These are phyloP conservation scores for Diadegma fenestrale DNA, from an alignment of 2,888 invertebrate genomes.

Conservation along the genomic window DNA sequence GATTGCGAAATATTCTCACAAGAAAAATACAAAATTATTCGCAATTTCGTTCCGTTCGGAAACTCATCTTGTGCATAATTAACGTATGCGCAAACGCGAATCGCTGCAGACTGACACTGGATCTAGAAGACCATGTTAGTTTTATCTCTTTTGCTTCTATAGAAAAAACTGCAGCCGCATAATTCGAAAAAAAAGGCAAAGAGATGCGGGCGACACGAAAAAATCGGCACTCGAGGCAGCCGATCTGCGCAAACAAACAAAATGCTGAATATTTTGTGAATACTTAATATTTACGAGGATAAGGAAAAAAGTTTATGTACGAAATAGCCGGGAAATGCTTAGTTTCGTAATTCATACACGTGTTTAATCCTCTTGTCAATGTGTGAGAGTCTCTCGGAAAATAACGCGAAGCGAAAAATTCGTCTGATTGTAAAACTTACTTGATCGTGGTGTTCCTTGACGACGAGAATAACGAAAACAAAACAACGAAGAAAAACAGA, in stretches of 20 bases:
- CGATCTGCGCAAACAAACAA: conserved; percentile 4
- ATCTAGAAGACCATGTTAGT: conserved; percentile 54
- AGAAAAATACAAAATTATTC: neutral
- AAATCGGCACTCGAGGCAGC: neutral
- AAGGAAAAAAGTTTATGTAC: conserved; percentile 9
- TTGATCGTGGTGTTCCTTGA: conserved; percentile 9
- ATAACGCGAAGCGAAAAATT: conserved; percentile 15
- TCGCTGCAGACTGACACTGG: conserved; percentile 34
- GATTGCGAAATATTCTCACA: conserved; percentile 2
- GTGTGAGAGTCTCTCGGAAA: conserved; percentile 41
- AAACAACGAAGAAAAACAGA: conserved; percentile 36
- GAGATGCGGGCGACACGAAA: neutral
- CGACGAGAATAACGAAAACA: conserved; percentile 27
- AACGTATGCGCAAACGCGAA: conserved; percentile 18
- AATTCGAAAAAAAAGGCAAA: conserved; percentile 13
- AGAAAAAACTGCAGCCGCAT: conserved; percentile 13
- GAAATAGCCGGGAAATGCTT: neutral
- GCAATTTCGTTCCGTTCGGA: conserved; percentile 50
- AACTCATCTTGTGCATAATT: conserved; percentile 44
- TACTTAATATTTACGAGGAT: conserved; percentile 2
- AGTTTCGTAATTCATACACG: conserved; percentile 21
- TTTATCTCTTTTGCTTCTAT: conserved; percentile 32
- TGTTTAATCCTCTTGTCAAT: conserved; percentile 49
- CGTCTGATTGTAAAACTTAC: conserved; percentile 17
- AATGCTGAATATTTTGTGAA: conserved; percentile 11